Evolutionary conservation across 2,888 invertebrate genomes (phyloP), one percentile per base, ranked within the genome.

Genomic region (Nemurella pictetii): DNA sequence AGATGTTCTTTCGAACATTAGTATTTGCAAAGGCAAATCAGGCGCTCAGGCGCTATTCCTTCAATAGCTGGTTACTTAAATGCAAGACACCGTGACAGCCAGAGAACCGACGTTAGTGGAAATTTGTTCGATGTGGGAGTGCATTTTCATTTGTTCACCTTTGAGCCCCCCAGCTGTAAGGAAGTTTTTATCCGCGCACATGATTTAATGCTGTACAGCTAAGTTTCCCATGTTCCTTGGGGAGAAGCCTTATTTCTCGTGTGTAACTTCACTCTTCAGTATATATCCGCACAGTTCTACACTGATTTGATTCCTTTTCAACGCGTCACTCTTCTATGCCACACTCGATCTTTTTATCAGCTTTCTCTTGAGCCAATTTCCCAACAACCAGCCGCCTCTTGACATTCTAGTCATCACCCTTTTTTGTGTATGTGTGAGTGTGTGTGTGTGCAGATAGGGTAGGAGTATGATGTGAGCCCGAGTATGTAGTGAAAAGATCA

Each of bases 311-410:
- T 82, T 82, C 72, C 5, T 26, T 72, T 30, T 25, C 81, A 25
- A 12, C 30, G 78, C 81, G 75, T 28, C 75, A 28, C 36, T 28
- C 36, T 81, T 26, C 36, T 55, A 0, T 72, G 12, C 29, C 30
- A 15, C 12, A 55, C 82, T 81, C 35, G 35, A 81, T 26, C 32
- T 81, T 35, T 82, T 82, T 82, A 82, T 82, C 82, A 82, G 82
- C 28, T 82, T 82, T 29, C 55, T 82, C 82, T 72, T 28, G 82
- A 82, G 55, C 82, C 82, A 55, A 82, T 82, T 82, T 82, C 36
- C 9, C 82, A 55, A 9, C 82, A 55, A 27, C 55, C 82, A 55
- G 15, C 82, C 82, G 25, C 55, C 82, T 82, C 82, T 82, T 82
- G 26, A 28, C 72, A 72, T 82, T 82, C 28, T 28, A 28, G 28